These are phyloP conservation scores for Temnothorax unifasciatus DNA, from an alignment of 2,888 invertebrate genomes.

Conservation along the genomic window DNA sequence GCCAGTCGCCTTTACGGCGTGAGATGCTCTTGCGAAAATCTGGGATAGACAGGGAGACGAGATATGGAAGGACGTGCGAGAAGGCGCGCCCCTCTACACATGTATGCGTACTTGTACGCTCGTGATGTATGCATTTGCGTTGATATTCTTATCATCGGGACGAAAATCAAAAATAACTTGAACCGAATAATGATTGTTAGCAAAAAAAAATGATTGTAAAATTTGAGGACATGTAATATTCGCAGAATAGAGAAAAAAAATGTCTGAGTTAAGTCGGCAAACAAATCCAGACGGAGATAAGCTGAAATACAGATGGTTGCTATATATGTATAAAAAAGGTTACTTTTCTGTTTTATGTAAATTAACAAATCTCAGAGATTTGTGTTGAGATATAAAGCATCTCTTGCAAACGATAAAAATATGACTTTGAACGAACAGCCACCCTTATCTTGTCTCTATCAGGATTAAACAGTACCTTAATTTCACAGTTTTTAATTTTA, in stretches of 20 bases:
- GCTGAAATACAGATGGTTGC: background rate
- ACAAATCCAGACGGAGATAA: background rate
- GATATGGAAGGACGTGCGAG: background rate
- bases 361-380: background rate
- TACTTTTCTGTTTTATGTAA: background rate
- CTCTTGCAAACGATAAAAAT: background rate
- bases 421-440: background rate
- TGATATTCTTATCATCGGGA: slow-evolving; percentile 6
- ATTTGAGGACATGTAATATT: background rate
- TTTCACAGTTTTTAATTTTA: background rate
- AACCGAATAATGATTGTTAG: background rate
- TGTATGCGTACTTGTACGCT: background rate
- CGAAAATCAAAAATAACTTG: background rate
- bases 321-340: background rate
- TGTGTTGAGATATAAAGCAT: background rate
- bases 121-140: slow-evolving; percentile 26
- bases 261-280: background rate
- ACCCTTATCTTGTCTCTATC: background rate
- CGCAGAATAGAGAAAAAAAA: background rate
- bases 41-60: slow-evolving; percentile 19
- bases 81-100: background rate
- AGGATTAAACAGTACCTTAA: background rate
- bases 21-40: slow-evolving; percentile 47
- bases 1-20: slow-evolving; percentile 55
- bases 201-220: background rate